A percentile compares a stretch with the other conserved stretches of the same genome.
These are phyloP conservation scores for Atractosteus spatula DNA, from an alignment of 2,113 vertebrate genomes.

Conservation along the genomic window DNA sequence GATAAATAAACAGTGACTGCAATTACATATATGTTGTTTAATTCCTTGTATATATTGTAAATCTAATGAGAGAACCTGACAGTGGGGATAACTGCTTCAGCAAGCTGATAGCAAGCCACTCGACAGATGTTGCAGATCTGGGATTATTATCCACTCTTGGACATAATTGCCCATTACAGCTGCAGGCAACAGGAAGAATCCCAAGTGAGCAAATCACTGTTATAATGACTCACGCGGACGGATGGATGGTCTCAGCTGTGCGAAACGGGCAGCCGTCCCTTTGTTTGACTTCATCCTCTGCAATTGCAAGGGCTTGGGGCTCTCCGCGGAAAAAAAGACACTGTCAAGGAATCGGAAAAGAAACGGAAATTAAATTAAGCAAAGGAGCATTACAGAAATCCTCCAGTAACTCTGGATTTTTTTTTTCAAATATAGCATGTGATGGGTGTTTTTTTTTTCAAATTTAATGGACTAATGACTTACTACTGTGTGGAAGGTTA, in stretches of 20 bases:
- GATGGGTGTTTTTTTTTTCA: too few species aligned
- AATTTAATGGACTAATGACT: too few species aligned
- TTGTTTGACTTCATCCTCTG: background rate
- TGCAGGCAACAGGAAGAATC: background rate
- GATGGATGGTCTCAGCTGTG: background rate
- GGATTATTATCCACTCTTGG: background rate
- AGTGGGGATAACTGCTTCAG: background rate
- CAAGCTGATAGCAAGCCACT: background rate
- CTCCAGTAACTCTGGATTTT: too few species aligned
- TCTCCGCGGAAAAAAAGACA: background rate
- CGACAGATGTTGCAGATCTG: background rate
- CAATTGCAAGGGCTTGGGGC: conserved; percentile 12
- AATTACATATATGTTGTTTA: too few species aligned
- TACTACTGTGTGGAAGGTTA: too few species aligned
- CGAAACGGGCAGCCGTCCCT: background rate
- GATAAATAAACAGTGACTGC: too few species aligned
- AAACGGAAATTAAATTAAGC: background rate
- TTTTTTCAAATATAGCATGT: too few species aligned
- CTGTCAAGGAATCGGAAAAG: conserved; percentile 2
- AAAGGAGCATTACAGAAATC: too few species aligned
- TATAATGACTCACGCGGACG: background rate
- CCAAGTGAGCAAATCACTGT: background rate
- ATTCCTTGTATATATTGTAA: too few species aligned
- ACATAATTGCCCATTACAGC: background rate
- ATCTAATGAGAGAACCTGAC: background rate